Evolutionary conservation across 2,113 vertebrate genomes (phyloP).

Genomic region (Indicator indicator): DNA sequence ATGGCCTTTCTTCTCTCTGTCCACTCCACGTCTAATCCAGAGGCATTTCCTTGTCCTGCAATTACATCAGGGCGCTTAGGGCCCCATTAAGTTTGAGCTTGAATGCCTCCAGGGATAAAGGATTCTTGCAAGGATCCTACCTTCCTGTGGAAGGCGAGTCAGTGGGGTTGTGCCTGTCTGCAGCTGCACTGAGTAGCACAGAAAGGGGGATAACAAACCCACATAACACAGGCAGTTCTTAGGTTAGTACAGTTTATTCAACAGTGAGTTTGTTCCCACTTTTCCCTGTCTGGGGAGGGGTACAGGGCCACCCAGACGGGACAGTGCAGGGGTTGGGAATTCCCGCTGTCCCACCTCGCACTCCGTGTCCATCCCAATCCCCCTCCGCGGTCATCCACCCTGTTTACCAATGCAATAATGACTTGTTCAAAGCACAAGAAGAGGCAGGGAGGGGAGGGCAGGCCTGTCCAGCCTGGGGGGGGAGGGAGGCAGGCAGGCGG

Average conservation of each 20-base stretch:
- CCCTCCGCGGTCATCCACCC: not conserved
- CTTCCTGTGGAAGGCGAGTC: fast-evolving
- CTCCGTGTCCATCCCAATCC: not conserved
- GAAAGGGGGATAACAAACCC: too few species aligned
- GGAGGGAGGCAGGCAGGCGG: too few species aligned
- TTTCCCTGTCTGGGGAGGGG: not conserved
- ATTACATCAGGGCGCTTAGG: too few species aligned
- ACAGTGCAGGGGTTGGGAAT: fast-evolving
- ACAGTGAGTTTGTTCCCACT: not conserved
- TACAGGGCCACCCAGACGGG: fast-evolving
- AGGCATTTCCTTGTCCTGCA: not conserved
- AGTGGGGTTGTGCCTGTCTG: fast-evolving
- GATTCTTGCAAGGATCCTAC: fast-evolving
- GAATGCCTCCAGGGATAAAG: too few species aligned
- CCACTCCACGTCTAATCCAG: fast-evolving
- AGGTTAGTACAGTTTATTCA: not conserved
- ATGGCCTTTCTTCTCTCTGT: not conserved
- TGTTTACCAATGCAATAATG: not conserved
- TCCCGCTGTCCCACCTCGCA: not conserved
- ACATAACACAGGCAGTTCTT: fast-evolving
- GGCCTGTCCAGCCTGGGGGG: too few species aligned
- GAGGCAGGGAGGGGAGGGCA: too few species aligned
- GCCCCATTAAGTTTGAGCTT: too few species aligned
- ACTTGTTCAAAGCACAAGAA: not conserved
- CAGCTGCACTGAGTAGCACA: not conserved